phyloP scores from a whole-genome alignment of 2,113 vertebrate genomes.

The Malurus alboscapulatus region DNA sequence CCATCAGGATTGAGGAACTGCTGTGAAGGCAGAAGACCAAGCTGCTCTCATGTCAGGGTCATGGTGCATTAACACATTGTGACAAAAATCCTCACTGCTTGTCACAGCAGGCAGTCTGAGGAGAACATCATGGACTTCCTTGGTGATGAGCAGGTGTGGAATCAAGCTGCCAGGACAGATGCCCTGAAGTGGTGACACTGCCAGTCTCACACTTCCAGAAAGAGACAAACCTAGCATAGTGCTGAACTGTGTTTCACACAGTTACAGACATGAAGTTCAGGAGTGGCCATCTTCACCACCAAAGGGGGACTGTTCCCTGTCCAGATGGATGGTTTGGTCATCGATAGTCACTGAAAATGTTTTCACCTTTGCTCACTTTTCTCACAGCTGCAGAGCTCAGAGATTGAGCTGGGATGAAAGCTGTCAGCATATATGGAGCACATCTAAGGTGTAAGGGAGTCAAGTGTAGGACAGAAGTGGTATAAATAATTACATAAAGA shows the following conservation, averaged over 20 bases:
- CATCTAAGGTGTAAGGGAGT: not conserved
- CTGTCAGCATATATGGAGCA: not conserved
- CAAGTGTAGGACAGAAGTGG: not conserved
- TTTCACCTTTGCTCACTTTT: not conserved
- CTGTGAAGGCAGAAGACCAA: not conserved
- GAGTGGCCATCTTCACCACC: not conserved
- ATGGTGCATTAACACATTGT: not conserved
- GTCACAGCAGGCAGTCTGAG: not conserved
- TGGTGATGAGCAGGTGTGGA: not conserved
- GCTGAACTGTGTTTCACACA: not conserved
- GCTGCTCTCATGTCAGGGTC: not conserved
- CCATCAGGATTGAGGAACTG: not conserved
- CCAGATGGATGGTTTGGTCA: not conserved
- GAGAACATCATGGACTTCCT: not conserved
- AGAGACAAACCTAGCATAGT: not conserved
- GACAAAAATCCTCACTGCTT: not conserved
- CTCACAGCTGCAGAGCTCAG: not conserved
- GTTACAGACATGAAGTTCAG: not conserved
- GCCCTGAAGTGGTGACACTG: not conserved
- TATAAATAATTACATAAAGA: not conserved
- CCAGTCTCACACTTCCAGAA: not conserved
- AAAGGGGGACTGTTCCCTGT: not conserved
- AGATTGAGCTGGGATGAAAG: not conserved
- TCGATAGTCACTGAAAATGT: rapidly evolving
- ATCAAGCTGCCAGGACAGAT: not conserved